Conservation (phyloP, 2,113 vertebrate genomes). For the Syngnathus typhle region DNA sequence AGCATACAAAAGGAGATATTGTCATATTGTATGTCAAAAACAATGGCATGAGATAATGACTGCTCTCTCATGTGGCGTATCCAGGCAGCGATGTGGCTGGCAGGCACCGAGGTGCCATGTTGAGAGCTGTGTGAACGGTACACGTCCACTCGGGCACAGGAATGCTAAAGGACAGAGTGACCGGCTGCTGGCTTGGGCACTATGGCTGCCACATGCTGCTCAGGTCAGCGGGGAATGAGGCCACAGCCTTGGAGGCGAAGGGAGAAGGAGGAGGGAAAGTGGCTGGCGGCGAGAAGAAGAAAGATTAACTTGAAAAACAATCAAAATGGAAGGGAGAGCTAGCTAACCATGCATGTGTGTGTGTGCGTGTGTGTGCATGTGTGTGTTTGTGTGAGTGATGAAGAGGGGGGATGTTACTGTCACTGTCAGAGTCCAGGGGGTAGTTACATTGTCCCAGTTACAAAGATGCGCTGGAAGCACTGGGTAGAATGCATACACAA, state of each 20-base stretch:
- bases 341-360: conserved; percentile 26
- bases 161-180: conserved; percentile 45
- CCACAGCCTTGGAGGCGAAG: conserved; percentile 18
- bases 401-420: conserved; percentile 31
- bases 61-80: conserved; percentile 2
- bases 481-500: conserved; percentile 49
- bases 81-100: background rate
- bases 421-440: conserved; percentile 37
- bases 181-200: conserved; percentile 42
- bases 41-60: background rate
- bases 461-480: conserved; percentile 40
- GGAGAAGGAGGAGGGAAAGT: background rate
- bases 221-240: conserved; percentile 48
- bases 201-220: conserved; percentile 47
- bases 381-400: background rate
- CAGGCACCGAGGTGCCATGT: conserved; percentile 36
- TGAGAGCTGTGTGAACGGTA: conserved; percentile 21
- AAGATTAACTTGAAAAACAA: conserved; percentile 61
- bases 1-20: background rate
- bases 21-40: background rate
- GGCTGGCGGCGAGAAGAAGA: conserved; percentile 21
- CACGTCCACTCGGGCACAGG: conserved; percentile 32
- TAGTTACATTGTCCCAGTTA: conserved; percentile 56
- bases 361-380: conserved; percentile 2
- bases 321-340: conserved; percentile 40